Evolutionary conservation across 2,888 invertebrate genomes (phyloP), one percentile per base, ranked within the genome.

Genomic region (Dolichopus griseipennis): DNA sequence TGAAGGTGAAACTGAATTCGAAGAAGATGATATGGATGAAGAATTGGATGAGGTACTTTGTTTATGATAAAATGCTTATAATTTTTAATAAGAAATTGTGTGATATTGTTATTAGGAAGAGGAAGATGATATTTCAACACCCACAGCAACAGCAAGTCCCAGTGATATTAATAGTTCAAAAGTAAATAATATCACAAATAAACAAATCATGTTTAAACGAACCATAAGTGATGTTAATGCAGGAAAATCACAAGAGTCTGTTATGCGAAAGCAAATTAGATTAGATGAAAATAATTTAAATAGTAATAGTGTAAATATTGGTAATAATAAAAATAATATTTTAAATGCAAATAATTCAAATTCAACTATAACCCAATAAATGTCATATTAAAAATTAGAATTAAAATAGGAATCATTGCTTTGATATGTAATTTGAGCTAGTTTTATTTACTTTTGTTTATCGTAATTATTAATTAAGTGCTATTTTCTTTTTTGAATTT

Each of bases 1-100:
- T 64, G 82, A 81, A 1, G 84, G 84, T 67, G 84, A 82, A 41
- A 79, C 78, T 71, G 87, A 87, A 71, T 85, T 85, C 67, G 83
- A 83, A 70, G 84, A 84, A 61, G 85, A 85, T 67, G 83, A 80
- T n/a, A 78, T 79, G 64, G 78, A 77, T 15, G 83, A 83, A 64
- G 84, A 84, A 33, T 82, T 76, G 41, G 79, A 79, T 69, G 73
- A 75, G 74, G 78, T 76, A 70, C 18, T 15, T 3, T 4, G 9
- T 18, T 18, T 3, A 3, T 15, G 2, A 52, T 1, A 52, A n/a
- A 18, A 4, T 18, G 15, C 1, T 18, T 52, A 6, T 52, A 52
- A 1, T 3, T 52, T 52, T 34, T 34, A 34, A 34, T 9, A 7
- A n/a, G n/a, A n/a, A n/a, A n/a, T n/a, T n/a, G n/a, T n/a, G n/a